Percentiles rank a stretch among this genome's conserved stretches.
These are phyloP conservation scores for Catharus bicknelli DNA, from an alignment of 2,113 vertebrate genomes.

Conservation along the genomic window DNA sequence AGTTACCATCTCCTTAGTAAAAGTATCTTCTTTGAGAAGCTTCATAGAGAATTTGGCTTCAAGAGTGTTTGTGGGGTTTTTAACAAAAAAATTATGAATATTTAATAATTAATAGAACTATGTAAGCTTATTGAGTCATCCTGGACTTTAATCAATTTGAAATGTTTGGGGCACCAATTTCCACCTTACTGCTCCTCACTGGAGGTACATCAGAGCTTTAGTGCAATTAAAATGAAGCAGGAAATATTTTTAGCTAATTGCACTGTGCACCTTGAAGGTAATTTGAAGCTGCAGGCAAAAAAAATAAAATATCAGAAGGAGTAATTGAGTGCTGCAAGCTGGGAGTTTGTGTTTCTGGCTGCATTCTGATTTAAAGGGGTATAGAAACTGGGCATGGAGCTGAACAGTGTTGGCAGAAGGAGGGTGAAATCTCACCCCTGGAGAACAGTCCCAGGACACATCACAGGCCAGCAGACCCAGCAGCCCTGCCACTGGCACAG, in stretches of 20 bases:
- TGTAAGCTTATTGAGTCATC: slow-evolving; percentile 40
- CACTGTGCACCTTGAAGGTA: slow-evolving; percentile 62
- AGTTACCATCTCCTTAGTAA: background rate
- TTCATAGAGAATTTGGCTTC: background rate
- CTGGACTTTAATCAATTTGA: slow-evolving; percentile 50
- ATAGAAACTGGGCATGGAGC: accelerated
- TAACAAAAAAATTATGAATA: slow-evolving; percentile 32
- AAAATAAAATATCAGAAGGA: slow-evolving; percentile 55
- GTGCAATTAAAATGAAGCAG: slow-evolving; percentile 61
- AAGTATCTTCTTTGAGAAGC: background rate
- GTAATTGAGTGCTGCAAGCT: slow-evolving; percentile 58
- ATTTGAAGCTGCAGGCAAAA: slow-evolving; percentile 68
- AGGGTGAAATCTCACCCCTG: background rate
- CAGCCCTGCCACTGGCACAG: background rate
- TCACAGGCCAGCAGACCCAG: background rate
- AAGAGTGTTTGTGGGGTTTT: background rate
- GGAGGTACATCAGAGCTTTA: slow-evolving; percentile 51
- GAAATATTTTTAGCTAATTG: slow-evolving; percentile 71
- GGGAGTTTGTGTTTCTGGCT: slow-evolving; percentile 19
- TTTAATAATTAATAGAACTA: slow-evolving; percentile 58
- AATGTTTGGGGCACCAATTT: slow-evolving; percentile 59
- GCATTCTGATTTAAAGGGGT: slow-evolving; percentile 12
- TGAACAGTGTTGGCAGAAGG: background rate
- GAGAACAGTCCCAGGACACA: accelerated
- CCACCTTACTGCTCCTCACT: slow-evolving; percentile 43